Percentiles rank a stretch among this genome's conserved stretches.
These are phyloP conservation scores for Gerris buenoi DNA, from an alignment of 1,140 invertebrate genomes.

Conservation along the genomic window DNA sequence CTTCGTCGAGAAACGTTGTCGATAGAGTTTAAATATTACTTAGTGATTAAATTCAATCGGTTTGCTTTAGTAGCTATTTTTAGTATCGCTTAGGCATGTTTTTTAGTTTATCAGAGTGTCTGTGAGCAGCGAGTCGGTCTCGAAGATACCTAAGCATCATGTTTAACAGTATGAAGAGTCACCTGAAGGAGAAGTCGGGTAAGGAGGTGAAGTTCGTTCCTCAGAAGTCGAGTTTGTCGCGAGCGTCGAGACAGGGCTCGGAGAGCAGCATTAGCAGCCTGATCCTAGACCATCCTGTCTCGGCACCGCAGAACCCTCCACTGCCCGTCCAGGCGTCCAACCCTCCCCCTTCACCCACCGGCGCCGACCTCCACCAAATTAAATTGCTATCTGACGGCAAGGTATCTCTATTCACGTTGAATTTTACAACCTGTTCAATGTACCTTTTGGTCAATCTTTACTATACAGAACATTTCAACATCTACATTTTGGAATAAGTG, in stretches of 20 bases:
- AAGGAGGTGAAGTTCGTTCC: constrained; percentile 41
- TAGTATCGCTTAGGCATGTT: too few species aligned
- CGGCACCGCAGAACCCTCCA: constrained; percentile 18
- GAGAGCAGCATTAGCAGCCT: constrained; percentile 42
- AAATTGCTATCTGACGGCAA: constrained; percentile 21
- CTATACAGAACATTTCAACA: too few species aligned
- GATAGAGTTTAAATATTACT: too few species aligned
- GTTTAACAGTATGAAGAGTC: constrained; percentile 41
- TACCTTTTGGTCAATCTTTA: too few species aligned
- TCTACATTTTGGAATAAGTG: too few species aligned
- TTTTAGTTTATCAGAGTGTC: too few species aligned
- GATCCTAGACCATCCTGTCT: constrained; percentile 29
- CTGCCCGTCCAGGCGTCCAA: constrained; percentile 8
- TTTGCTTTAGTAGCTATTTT: too few species aligned
- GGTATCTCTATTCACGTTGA: constrained; percentile 15
- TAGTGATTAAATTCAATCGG: too few species aligned
- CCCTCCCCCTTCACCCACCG: constrained; percentile 9
- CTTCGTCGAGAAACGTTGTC: too few species aligned
- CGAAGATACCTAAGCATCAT: too few species aligned
- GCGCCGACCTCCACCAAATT: constrained; percentile 15
- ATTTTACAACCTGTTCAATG: too few species aligned
- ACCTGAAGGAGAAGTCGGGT: constrained; percentile 56
- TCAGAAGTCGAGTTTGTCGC: constrained; percentile 34
- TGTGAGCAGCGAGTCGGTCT: too few species aligned
- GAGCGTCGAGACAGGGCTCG: constrained; percentile 42